A percentile compares a stretch with the other conserved stretches of the same genome.
phyloP scores from a whole-genome alignment of 2,888 invertebrate species.

The Vesta saturnalis region DNA sequence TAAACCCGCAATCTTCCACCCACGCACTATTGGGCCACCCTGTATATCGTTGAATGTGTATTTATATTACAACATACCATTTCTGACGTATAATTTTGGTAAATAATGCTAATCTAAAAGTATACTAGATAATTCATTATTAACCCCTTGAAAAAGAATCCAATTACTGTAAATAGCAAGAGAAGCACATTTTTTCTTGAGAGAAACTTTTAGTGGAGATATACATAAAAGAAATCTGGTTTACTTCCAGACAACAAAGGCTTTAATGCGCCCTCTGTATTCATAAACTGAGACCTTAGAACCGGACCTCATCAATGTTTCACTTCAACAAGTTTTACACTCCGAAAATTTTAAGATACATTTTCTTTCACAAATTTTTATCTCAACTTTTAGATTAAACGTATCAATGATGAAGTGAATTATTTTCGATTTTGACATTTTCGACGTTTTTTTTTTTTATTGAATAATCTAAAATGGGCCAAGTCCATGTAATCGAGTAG shows the following conservation, averaged over 20 bases:
- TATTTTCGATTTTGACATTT: no score
- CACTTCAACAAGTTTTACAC: slow-evolving; percentile 8
- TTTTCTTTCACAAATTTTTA: no score
- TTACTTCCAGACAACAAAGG: slow-evolving; percentile 10
- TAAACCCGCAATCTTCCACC: no score
- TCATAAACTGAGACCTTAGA: slow-evolving; percentile 34
- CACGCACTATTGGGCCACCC: no score
- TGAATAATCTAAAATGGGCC: background rate
- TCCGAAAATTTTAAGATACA: background rate
- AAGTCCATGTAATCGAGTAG: no score
- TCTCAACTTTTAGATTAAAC: no score
- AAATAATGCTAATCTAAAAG: no score
- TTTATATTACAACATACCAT: no score
- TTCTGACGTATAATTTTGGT: no score
- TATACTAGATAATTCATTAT: slow-evolving; percentile 7
- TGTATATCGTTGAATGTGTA: no score
- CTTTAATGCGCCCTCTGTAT: slow-evolving; percentile 33
- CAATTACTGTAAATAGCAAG: slow-evolving; percentile 10
- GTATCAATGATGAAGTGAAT: no score
- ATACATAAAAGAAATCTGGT: slow-evolving; percentile 22
- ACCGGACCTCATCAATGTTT: slow-evolving; percentile 38
- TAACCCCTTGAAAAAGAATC: slow-evolving; percentile 5
- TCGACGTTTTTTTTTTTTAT: no score
- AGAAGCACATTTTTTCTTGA: background rate
- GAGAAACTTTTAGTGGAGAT: background rate